These are phyloP conservation scores for Neelides sp. DNA, from an alignment of 1,140 invertebrate species.

Conservation along the genomic window DNA sequence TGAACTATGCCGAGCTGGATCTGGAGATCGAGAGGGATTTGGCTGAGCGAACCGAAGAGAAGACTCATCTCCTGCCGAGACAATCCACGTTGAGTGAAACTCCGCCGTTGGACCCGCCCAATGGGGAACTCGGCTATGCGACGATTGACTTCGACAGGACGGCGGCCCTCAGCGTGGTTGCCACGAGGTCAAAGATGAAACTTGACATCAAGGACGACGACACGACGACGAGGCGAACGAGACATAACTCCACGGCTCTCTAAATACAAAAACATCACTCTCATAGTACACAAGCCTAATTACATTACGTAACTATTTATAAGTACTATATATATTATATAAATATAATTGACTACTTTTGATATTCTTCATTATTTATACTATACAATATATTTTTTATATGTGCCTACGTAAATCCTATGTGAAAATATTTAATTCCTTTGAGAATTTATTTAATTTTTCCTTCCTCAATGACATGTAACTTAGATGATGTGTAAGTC, in stretches of 20 bases:
- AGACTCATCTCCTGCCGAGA: conserved; percentile 8
- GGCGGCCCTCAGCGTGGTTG: conserved; percentile 51
- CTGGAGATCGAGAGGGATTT: conserved; percentile 34
- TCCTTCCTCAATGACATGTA: too few species aligned
- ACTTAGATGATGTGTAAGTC: too few species aligned
- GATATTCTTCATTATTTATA: too few species aligned
- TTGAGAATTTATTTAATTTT: too few species aligned
- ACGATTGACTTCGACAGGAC: conserved; percentile 90
- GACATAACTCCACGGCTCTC: conserved; percentile 46
- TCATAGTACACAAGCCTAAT: too few species aligned
- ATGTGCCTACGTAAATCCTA: too few species aligned
- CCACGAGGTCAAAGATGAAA: conserved; percentile 29
- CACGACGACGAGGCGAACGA: conserved; percentile 48
- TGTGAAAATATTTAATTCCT: too few species aligned
- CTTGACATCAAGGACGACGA: conserved; percentile 12
- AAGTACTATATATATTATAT: too few species aligned
- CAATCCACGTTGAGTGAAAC: neutral
- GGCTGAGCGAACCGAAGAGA: conserved; percentile 17
- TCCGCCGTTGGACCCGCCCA: conserved; percentile 45
- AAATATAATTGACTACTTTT: too few species aligned
- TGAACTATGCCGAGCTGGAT: conserved; percentile 42
- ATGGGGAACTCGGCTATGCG: conserved; percentile 53
- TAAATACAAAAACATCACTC: too few species aligned
- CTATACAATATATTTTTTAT: too few species aligned
- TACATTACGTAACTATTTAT: too few species aligned